Base-by-base conservation (phyloP, 2,113 vertebrate genomes). In the Pelodiscus sinensis region DNA sequence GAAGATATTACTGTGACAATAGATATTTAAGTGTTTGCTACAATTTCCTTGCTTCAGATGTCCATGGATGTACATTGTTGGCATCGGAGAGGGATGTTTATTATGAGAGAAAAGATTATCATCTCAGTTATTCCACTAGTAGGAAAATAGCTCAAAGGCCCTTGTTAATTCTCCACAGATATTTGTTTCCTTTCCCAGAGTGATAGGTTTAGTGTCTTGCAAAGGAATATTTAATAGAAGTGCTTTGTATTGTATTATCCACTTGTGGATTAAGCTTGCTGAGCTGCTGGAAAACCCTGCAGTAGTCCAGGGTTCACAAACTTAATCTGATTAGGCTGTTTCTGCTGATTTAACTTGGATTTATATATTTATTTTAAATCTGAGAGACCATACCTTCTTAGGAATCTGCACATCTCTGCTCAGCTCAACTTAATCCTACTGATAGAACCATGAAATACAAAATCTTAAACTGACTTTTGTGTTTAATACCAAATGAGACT, bases 251-350 rank as follows among this genome's bases (percentile, higher is more conserved):
- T 77, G 0, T 94, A 90, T 97, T 94, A 94, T 95, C 58, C 35
- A 22, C 52, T 96, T 93, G 81, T 94, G 83, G 92, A 95, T 97
- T 97, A 97, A 95, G 62, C 56, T 86, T 85, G 55, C 88, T 94
- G 89, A 95, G 77, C 88, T 96, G 84, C 92, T 90, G 93, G 92
- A 93, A 94, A 96, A 86, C 71, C 10, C 84, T 68, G 21, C 87
- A 86, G 78, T 92, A 93, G 91, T 88, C 92, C 87, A 93, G 91
- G 88, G 85, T 97, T 97, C 94, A 84, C 91, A 96, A 81, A 93
- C 82, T 86, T 97, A 97, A 97, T 97, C 97, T 96, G 95, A 92
- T 97, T 97, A 97, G 86, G 79, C 29, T 90, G 85, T 94, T 97
- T 91, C 94, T 97, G 89, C 89, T 52, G 11, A 96, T 97, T 85